Conservation (phyloP, 2,113 vertebrate species). For the Irena cyanogastra region DNA sequence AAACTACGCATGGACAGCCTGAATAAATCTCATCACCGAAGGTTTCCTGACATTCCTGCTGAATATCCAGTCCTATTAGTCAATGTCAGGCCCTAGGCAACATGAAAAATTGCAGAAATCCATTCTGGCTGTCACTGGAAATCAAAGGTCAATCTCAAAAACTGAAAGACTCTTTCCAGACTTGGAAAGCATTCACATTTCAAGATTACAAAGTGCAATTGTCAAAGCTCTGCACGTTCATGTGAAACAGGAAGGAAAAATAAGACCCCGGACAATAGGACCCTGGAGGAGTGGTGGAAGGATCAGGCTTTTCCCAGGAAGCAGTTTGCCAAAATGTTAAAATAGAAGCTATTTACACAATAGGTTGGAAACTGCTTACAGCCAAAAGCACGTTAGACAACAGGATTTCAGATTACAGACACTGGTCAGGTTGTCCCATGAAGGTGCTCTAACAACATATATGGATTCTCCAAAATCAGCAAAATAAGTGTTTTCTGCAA, state of each 20-base stretch:
- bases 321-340: neutral
- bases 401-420: slow-evolving; percentile 4
- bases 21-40: slow-evolving; percentile 19
- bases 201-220: slow-evolving; percentile 29
- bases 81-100: slow-evolving; percentile 21
- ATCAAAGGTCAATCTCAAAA: slow-evolving; percentile 50
- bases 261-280: slow-evolving; percentile 36
- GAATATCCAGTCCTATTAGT: slow-evolving; percentile 46
- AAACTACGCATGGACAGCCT: neutral
- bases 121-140: slow-evolving; percentile 44
- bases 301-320: neutral
- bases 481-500: neutral
- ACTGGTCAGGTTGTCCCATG: neutral
- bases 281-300: neutral
- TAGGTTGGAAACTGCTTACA: neutral
- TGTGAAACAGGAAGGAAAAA: slow-evolving; percentile 38
- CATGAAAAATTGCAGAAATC: slow-evolving; percentile 47
- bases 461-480: neutral
- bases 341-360: slow-evolving; percentile 29
- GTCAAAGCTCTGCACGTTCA: neutral
- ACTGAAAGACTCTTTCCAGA: neutral
- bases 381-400: neutral
- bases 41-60: slow-evolving; percentile 18
- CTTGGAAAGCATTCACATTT: slow-evolving; percentile 22
- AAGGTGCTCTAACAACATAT: neutral